Base-by-base conservation (phyloP, 2,113 vertebrate species). In the Sylvietta virens region DNA sequence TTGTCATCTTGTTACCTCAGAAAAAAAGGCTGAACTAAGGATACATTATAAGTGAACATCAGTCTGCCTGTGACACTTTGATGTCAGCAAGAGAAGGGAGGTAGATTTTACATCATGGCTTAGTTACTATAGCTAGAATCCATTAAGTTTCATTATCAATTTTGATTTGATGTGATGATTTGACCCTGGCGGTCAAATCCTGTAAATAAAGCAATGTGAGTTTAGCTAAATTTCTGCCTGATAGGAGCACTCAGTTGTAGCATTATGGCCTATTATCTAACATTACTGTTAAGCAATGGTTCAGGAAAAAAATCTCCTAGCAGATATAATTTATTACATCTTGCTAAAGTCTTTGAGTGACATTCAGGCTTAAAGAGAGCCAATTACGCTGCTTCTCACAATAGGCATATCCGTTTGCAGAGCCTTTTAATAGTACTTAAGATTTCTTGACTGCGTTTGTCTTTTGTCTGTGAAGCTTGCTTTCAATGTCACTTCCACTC, bases 271-370 rank as follows among this genome's bases (percentile, higher is more conserved):
- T 90, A 78, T 96, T 95, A 88, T 94, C 81, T 86, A 81, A 31
- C 64, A 92, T 93, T 96, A 88, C 69, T 77, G 54, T 82, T 90
- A 76, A 62, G 33, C 8, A 10, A n/a, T 28, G 18, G 62, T 62
- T 90, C 64, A 40, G 66, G 58, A n/a, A 81, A 92, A 82, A 42
- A 80, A 57, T 77, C 66, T 92, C 62, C 62, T 90, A 82, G 39
- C 45, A 86, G 79, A 66, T 91, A 35, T 8, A 79, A 82, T 91
- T 92, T 95, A 53, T 80, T 81, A n/a, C 54, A 77, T 94, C 81
- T 94, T 85, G 62, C 81, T 65, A 51, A 94, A 95, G 39, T 65
- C 62, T 89, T 67, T 91, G 89, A 96, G 78, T 92, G 94, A 94
- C 93, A 70, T 95, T 95, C 84, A 95, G 30, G 40, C 81, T 91